Evolutionary conservation across 2,113 vertebrate genomes (phyloP).

Genomic region (Galemys pyrenaicus): DNA sequence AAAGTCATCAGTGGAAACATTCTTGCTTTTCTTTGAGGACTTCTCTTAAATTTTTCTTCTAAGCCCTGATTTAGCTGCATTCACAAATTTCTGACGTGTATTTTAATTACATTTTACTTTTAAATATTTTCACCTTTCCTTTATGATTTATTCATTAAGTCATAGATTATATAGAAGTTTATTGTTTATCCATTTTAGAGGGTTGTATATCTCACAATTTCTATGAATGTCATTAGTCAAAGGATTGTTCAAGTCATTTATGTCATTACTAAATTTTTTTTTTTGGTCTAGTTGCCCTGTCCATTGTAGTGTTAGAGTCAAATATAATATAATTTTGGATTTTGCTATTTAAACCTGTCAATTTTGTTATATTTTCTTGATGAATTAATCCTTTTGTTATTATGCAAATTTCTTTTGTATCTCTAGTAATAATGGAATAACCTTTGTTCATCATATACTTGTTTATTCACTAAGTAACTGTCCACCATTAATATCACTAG

Average conservation of each 20-base stretch:
- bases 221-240: too few species aligned
- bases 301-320: too few species aligned
- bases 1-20: too few species aligned
- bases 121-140: neutral
- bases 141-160: neutral
- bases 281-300: too few species aligned
- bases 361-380: too few species aligned
- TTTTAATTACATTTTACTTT: neutral
- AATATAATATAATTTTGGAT: too few species aligned
- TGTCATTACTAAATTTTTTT: too few species aligned
- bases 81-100: neutral
- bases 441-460: neutral
- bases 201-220: neutral
- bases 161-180: neutral
- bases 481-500: too few species aligned
- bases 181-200: neutral
- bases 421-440: neutral
- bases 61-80: neutral
- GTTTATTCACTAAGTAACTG: too few species aligned
- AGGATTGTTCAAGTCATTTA: too few species aligned
- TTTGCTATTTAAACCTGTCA: too few species aligned
- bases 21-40: too few species aligned
- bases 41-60: neutral
- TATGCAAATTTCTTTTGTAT: neutral
- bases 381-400: neutral